Base-by-base conservation (phyloP, 2,888 invertebrate genomes). In the Sphecodes monilicornis region DNA sequence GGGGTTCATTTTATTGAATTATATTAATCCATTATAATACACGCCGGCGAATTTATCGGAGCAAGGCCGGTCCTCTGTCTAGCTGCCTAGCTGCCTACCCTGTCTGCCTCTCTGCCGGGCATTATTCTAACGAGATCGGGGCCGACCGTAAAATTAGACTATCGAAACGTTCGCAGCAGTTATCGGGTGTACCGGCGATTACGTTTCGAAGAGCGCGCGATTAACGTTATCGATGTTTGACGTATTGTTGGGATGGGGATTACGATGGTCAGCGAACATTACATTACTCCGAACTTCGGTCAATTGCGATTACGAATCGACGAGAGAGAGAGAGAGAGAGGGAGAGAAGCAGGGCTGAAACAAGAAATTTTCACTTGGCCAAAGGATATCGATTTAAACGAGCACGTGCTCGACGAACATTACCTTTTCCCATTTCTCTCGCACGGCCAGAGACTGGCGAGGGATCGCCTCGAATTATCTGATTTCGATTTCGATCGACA, bases 21-120 rank as follows among this genome's bases (percentile, higher is more conserved):
- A 85, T 80, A 86, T 86, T 86, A 86, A 86, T 85, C 84, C 78
- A 85, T 86, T 82, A 86, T 85, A 82, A 85, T 78, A 81, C 75
- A 78, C 74, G 69, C 64, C n/a, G 64, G 76, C 76, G 76, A 74
- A 86, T 86, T 85, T 86, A 86, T 84, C 82, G 85, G 64, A 26
- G 13, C 39, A 50, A 26, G 60, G 50, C 76, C 1, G 18, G 22
- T 11, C 57, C 26, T 26, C 57, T 26, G 26, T 11, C 54, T 26
- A 4, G 69, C 26, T 43, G 68, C 71, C 76, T 36, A 32, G 66
- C 10, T 43, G 68, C 71, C 76, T 36, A 32, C 36, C 10, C 50
- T n/a, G 50, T 10, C 50, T 10, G 50, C 8, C 46, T 46, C 8
- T 8, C 39, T 66, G 76, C 11, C 54, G 76, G 68, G 73, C 85